Base-by-base conservation (phyloP, 1,140 invertebrate genomes). In the Spodoptera litura region DNA sequence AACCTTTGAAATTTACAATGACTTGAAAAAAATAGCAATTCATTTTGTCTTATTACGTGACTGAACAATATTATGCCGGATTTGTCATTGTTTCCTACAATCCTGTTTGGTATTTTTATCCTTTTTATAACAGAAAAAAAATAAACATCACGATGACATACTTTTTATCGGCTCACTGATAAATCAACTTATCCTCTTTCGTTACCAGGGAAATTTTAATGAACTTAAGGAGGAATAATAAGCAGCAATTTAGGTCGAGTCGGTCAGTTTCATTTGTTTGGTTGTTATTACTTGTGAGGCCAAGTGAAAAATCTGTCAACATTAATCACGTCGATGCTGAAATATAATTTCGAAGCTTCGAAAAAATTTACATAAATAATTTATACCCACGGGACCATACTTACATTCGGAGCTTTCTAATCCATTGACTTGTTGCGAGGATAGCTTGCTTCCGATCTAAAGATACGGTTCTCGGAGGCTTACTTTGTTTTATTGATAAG, bases 291-390 rank as follows among this genome's bases (percentile, higher is more conserved):
- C 38, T 91, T 88, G 89, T 93, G 87, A 92, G 90, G 83, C 86
- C 85, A 88, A 93, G 89, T 93, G 89, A 93, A 93, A 94, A 93
- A 91, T 92, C 89, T 85, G 87, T 93, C 87, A 85, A 89, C 90
- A 93, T 94, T 93, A 94, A 93, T 94, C 92, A 93, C 86, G 88
- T 91, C 85, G 87, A 91, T 88, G 81, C 91, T 92, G 89, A 93
- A 94, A 93, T 88, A 94, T 88, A 92, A 94, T 93, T 94, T 90
- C 87, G 87, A 91, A 83, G 87, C 88, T 87, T 88, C 88, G 87
- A 91, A 91, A 93, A 90, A 90, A 94, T 94, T 93, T 93, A 91
- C 93, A 93, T 94, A 91, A 92, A 91, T 93, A 94, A 93, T 93
- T 92, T 93, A 93, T 90, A 89, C 92, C 83, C 90, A 83, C 83